These are phyloP conservation scores for Dinocampus coccinellae DNA, from an alignment of 2,888 invertebrate genomes.

Conservation along the genomic window DNA sequence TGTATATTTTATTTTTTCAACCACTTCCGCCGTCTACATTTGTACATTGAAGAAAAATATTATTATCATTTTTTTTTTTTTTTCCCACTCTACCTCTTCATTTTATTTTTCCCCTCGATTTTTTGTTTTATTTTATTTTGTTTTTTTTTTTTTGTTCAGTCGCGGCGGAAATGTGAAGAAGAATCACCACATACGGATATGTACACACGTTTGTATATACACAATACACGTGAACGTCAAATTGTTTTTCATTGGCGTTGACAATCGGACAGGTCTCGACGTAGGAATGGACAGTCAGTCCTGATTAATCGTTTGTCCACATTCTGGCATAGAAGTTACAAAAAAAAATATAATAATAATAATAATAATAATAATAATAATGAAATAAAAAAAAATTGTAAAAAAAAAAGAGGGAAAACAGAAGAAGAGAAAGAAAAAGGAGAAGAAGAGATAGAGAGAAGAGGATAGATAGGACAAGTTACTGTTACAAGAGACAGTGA, in stretches of 20 bases:
- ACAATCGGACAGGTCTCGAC: constrained; percentile 24
- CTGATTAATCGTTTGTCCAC: constrained; percentile 31
- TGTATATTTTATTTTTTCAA: no score
- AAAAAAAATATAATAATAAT: neutral
- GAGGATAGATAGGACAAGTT: no score
- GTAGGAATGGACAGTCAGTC: constrained; percentile 6
- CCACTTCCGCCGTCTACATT: no score
- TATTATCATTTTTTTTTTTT: constrained; percentile 1
- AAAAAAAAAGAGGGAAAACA: no score
- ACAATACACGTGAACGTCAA: neutral
- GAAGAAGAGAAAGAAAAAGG: no score
- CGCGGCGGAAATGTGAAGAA: constrained; percentile 12
- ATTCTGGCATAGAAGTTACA: neutral
- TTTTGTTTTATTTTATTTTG: neutral
- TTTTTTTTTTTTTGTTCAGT: neutral
- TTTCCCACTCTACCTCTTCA: neutral
- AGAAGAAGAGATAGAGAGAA: neutral
- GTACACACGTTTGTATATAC: no score
- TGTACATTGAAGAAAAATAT: no score
- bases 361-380: no score
- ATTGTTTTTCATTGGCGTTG: constrained; percentile 24
- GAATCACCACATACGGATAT: neutral
- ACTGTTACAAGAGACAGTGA: constrained; percentile 20
- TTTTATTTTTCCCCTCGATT: neutral
- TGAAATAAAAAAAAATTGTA: no score